phyloP scores from a whole-genome alignment of 2,113 vertebrate genomes.

The Manacus vitellinus region DNA sequence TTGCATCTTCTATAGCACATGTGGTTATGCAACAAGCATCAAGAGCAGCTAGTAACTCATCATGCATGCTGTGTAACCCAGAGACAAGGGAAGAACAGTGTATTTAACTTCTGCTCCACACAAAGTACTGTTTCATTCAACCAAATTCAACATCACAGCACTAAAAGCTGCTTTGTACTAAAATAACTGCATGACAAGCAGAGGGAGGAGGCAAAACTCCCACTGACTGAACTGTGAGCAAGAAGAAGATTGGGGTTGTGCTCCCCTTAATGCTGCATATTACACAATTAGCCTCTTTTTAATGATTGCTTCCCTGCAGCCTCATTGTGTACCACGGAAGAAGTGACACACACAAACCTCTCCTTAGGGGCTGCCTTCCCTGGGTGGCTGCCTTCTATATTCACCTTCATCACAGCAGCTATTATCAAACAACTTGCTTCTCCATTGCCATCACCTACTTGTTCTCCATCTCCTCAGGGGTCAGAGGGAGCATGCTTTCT shows the following conservation, averaged over 20 bases:
- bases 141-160: neutral
- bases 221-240: neutral
- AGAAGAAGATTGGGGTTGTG: neutral
- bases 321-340: neutral
- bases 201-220: neutral
- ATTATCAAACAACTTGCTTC: neutral
- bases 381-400: no score
- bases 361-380: neutral
- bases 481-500: neutral
- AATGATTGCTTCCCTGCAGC: neutral
- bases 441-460: neutral
- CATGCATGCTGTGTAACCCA: neutral
- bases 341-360: neutral
- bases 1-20: neutral
- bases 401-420: neutral
- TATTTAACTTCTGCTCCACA: neutral
- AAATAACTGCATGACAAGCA: neutral
- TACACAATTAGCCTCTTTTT: neutral
- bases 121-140: neutral
- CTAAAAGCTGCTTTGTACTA: neutral
- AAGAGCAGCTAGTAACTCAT: neutral
- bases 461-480: neutral
- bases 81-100: neutral
- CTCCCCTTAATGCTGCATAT: neutral
- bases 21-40: accelerated